Conservation (phyloP, 2,113 vertebrate species). For the Etheostoma cragini region DNA sequence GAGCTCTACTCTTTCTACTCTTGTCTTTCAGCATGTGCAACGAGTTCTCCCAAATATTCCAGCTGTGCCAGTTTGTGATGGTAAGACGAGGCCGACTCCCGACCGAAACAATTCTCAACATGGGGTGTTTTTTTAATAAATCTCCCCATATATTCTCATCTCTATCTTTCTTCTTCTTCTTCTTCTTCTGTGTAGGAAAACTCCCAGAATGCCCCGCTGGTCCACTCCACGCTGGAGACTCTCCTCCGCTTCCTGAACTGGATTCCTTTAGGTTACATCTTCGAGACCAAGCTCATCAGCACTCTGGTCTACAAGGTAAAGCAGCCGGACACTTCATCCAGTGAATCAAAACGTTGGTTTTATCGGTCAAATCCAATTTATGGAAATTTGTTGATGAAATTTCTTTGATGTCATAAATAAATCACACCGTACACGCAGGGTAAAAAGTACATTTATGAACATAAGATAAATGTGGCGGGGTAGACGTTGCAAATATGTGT, state of each 20-base stretch:
- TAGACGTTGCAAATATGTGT: no score
- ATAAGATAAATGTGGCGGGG: not conserved
- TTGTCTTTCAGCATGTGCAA: conserved; percentile 93
- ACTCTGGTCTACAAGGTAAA: conserved; percentile 97
- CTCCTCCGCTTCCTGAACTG: conserved; percentile 96
- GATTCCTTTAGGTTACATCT: conserved; percentile 98
- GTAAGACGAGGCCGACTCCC: conserved; percentile 78
- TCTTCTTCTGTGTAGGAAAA: conserved; percentile 87
- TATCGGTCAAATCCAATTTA: not conserved
- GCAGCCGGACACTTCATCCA: no score
- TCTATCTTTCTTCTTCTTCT: not conserved
- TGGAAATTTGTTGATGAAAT: not conserved
- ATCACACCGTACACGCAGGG: not conserved
- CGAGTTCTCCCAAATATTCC: conserved; percentile 98
- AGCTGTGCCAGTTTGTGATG: conserved; percentile 98
- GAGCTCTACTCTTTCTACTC: not conserved
- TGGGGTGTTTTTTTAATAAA: not conserved
- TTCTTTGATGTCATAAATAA: not conserved
- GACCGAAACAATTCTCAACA: not conserved
- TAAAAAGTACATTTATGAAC: not conserved
- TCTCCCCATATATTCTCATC: not conserved
- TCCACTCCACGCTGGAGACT: conserved; percentile 95
- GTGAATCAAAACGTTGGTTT: no score
- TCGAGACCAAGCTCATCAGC: conserved; percentile 97
- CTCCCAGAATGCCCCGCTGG: conserved; percentile 96